Evolutionary conservation across 2,888 invertebrate species (phyloP), one percentile per base, ranked within the genome.

Genomic region (Agrilus biguttatus): DNA sequence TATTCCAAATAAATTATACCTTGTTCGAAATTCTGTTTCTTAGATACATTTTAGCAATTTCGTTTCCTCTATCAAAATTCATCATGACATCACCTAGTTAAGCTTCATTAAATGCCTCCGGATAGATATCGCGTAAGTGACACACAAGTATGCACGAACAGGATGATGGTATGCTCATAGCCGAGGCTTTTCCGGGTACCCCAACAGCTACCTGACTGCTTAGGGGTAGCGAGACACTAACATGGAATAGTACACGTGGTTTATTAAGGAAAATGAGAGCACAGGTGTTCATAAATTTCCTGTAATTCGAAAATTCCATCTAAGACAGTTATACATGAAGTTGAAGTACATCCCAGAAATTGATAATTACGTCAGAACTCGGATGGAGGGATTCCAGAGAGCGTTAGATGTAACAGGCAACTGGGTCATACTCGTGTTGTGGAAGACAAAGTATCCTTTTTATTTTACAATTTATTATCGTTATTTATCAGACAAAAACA

Each of bases 41-140:
- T 10, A 28, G 28, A 28, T 1, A 28, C 10, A 28, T 4, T 28
- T 28, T 3, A 10, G 10, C 10, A 28, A 28, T 28, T 28, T 28
- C 8, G 10, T 28, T 28, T 28, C 28, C 28, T 10, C 2, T 28
- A 28, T 28, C 28, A 28, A 28, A 28, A 28, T 10, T 10, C 10
- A 28, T 28, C 28, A 10, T 28, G 28, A 28, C 28, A 10, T 28
- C 42, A 46, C 49, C 48, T 46, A 43, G 47, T 36, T 44, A 62
- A 62, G 61, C 62, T 62, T 63, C 65, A 66, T 67, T 67, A 67
- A 67, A 66, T 66, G 66, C 63, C 66, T 66, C 65, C 63, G 57
- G 56, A 59, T 57, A 62, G 64, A 66, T 65, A 65, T 66, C 65
- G 64, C 62, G 28, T 57, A 64, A 64, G 63, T 65, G 66, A 65